Conservation (phyloP, 2,888 invertebrate genomes). For the Microctonus brassicae region DNA sequence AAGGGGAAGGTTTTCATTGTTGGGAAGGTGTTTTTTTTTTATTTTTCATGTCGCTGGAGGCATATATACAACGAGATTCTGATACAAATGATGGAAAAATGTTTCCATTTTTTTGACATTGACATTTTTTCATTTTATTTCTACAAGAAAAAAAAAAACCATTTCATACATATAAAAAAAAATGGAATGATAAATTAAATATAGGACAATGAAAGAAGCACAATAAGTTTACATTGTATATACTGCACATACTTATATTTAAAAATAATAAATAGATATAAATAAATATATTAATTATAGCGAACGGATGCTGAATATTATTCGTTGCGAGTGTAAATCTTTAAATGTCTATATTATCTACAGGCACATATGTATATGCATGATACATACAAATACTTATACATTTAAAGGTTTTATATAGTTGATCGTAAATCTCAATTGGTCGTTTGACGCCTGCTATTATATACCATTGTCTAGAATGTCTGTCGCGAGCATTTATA, state of each 20-base stretch:
- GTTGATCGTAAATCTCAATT: slow-evolving; percentile 29
- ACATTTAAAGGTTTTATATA: not conserved
- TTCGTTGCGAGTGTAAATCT: slow-evolving; percentile 28
- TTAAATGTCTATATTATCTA: not conserved
- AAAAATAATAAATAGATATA: too few species aligned
- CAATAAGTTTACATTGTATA: not conserved
- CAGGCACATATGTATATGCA: not conserved
- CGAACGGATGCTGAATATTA: slow-evolving; percentile 39
- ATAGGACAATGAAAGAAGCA: not conserved
- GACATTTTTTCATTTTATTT: not conserved
- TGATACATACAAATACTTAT: not conserved
- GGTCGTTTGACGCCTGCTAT: slow-evolving; percentile 2
- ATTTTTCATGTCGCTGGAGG: slow-evolving; percentile 3
- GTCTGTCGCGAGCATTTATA: slow-evolving; percentile 10
- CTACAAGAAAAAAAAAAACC: not conserved
- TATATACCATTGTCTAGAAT: slow-evolving; percentile 13
- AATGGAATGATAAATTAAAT: not conserved
- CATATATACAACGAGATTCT: not conserved
- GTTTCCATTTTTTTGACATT: slow-evolving; percentile 12
- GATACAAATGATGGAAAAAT: not conserved
- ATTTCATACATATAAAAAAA: not conserved
- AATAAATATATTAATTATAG: too few species aligned
- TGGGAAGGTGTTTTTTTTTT: not conserved
- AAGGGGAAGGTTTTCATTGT: not conserved
- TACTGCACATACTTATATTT: too few species aligned